These are phyloP conservation scores for Idaea dimidiata DNA, from an alignment of 2,888 invertebrate species.

Conservation along the genomic window DNA sequence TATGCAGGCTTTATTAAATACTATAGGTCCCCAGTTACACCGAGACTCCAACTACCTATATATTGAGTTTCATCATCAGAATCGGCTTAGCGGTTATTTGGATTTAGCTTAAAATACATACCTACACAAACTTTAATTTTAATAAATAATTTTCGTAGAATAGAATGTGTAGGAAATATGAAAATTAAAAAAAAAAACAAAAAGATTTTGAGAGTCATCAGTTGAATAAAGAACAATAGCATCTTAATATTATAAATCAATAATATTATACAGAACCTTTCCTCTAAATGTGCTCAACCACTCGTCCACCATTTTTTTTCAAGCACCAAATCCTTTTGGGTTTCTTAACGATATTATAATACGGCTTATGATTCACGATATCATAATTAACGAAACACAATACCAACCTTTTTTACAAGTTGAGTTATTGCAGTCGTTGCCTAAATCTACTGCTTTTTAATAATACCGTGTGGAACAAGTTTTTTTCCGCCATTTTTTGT, in stretches of 20 bases:
- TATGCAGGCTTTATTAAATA: no score
- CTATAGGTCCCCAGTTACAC: no score
- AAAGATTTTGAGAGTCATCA: no score
- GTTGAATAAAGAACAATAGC: no score
- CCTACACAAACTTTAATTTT: no score
- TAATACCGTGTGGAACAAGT: background rate
- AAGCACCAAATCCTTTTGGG: background rate
- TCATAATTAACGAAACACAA: background rate
- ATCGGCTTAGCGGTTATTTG: no score
- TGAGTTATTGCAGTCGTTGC: background rate
- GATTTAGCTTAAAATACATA: no score
- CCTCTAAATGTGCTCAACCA: background rate
- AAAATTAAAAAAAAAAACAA: no score
- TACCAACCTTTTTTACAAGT: background rate
- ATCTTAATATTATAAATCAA: background rate
- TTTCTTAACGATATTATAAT: background rate
- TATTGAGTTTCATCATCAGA: no score
- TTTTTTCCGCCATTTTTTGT: background rate
- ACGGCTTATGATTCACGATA: background rate
- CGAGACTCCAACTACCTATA: no score
- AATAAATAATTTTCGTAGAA: no score
- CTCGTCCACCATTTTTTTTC: background rate
- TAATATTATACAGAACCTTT: background rate
- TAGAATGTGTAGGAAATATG: no score
- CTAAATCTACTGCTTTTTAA: background rate